These are phyloP conservation scores for Podargus strigoides DNA, from an alignment of 2,797 vertebrate genomes.

Conservation along the genomic window DNA sequence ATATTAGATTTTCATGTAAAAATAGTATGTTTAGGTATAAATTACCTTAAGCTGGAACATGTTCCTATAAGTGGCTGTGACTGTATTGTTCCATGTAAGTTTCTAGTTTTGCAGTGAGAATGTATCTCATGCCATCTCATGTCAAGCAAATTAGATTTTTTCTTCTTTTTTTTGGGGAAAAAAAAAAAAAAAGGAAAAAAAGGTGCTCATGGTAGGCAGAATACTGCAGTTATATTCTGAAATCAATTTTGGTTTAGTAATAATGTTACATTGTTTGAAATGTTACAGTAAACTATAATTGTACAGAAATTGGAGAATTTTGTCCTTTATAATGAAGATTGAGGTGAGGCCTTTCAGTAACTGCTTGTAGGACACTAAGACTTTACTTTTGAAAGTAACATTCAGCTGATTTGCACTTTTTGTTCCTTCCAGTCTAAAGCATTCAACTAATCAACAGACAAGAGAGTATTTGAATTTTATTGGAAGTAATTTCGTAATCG, in stretches of 20 bases:
- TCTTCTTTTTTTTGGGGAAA: no score
- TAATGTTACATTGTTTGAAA: constrained; percentile 43
- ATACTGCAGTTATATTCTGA: constrained; percentile 28
- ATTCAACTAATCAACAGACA: constrained; percentile 64
- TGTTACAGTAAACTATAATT: constrained; percentile 44
- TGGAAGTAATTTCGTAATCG: constrained; percentile 58
- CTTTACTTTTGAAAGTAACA: constrained; percentile 37
- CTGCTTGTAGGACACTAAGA: constrained; percentile 58
- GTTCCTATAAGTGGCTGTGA: constrained; percentile 52
- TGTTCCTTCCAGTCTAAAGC: constrained; percentile 57
- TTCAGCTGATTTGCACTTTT: constrained; percentile 63
- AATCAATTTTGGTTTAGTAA: constrained; percentile 45
- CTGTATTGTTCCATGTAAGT: constrained; percentile 30
- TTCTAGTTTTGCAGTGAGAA: constrained; percentile 38
- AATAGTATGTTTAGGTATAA: background rate
- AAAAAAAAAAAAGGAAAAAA: background rate
- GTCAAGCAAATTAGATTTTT: constrained; percentile 24
- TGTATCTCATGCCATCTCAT: constrained; percentile 47
- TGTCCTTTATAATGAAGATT: constrained; percentile 49
- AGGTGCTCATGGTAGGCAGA: constrained; percentile 17
- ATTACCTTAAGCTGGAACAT: constrained; percentile 34
- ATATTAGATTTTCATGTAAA: background rate
- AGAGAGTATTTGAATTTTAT: constrained; percentile 55
- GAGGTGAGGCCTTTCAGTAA: constrained; percentile 56
- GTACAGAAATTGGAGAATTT: constrained; percentile 35